Evolutionary conservation across 1,140 invertebrate genomes (phyloP).

Genomic region (Papilio dardanus): DNA sequence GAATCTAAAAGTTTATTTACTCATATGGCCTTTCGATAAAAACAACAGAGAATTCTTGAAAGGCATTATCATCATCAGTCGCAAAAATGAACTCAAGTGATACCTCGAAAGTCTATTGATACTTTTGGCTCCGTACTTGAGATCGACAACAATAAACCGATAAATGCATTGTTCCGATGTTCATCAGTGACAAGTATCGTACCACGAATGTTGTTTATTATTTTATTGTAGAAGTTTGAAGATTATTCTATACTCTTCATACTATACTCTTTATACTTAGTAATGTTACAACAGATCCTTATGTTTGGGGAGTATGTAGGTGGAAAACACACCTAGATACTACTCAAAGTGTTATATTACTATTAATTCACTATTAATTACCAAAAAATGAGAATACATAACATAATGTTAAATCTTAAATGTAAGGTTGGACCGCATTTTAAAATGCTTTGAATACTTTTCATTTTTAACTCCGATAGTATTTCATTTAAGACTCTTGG

Average conservation of each 20-base stretch:
- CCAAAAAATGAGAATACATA: neutral
- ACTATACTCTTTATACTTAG: neutral
- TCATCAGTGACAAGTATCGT: neutral
- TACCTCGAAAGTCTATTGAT: neutral
- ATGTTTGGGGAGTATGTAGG: no score
- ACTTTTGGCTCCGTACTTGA: neutral
- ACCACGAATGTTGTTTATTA: neutral
- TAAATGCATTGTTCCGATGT: neutral
- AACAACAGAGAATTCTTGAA: neutral
- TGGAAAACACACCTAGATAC: no score
- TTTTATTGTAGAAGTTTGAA: neutral
- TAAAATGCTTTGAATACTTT: neutral
- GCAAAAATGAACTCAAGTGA: neutral
- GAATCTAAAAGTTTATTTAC: neutral
- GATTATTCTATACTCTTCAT: neutral
- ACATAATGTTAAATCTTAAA: neutral
- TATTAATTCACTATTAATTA: no score
- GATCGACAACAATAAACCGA: neutral
- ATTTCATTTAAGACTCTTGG: constrained; percentile 9
- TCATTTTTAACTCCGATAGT: neutral
- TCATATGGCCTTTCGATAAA: neutral
- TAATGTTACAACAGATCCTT: neutral
- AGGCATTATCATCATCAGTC: neutral
- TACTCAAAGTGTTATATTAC: no score
- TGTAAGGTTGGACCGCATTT: neutral